A percentile compares a stretch with the other conserved stretches of the same genome.
These are phyloP conservation scores for Nanorana parkeri DNA, from an alignment of 2,113 vertebrate species.

Conservation along the genomic window DNA sequence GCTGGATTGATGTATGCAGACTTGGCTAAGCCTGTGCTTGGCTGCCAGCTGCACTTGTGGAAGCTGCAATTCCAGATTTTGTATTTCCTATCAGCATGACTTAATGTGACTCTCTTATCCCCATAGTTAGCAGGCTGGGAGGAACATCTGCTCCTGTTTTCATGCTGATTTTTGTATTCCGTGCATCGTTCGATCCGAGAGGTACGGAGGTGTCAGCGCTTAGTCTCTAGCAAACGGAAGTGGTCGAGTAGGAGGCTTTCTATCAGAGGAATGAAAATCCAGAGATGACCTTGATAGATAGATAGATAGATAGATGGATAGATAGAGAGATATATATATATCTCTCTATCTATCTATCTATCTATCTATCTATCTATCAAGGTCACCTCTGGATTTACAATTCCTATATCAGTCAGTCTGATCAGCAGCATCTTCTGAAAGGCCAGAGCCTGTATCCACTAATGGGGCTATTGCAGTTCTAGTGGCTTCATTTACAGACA, in stretches of 20 bases:
- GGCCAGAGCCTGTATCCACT: background rate
- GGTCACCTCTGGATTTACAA: background rate
- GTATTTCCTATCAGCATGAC: conserved; percentile 42
- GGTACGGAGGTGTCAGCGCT: background rate
- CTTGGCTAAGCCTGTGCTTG: conserved; percentile 58
- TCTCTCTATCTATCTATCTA: too few species aligned
- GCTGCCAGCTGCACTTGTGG: conserved; percentile 51
- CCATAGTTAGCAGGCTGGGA: conserved; percentile 29
- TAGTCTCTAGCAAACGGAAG: background rate
- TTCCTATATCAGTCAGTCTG: background rate
- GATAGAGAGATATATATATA: too few species aligned
- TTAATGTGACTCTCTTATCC: conserved; percentile 47
- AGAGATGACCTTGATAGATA: conserved; percentile 31
- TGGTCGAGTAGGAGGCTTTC: background rate
- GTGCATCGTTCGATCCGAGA: conserved; percentile 4
- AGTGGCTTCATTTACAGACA: too few species aligned
- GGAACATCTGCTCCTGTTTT: conserved; percentile 43
- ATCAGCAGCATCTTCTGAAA: background rate
- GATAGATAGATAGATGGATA: too few species aligned
- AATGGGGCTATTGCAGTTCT: too few species aligned
- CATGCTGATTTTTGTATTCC: conserved; percentile 24
- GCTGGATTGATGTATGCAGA: conserved; percentile 64
- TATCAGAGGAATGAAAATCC: background rate
- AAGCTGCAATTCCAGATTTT: conserved; percentile 37
- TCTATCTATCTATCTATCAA: too few species aligned